Conservation (phyloP, 2,888 invertebrate genomes). For the Heteropelma amictum region DNA sequence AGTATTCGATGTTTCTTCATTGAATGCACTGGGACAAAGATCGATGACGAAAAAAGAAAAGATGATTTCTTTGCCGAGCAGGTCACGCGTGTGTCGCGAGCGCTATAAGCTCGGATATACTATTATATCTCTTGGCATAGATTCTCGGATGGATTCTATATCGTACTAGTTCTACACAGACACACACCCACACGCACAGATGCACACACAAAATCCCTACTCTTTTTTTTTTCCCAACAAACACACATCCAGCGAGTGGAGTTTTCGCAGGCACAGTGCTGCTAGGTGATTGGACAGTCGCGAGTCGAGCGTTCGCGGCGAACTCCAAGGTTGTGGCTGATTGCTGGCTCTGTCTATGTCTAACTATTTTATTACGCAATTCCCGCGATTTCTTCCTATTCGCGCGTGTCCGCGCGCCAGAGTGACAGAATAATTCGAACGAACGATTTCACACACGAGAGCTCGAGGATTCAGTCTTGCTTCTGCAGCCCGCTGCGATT, state of each 20-base stretch:
- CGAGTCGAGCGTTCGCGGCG: conserved; percentile 24
- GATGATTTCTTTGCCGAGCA: no score
- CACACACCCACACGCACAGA: background rate
- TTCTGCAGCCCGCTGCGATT: background rate
- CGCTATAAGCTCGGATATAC: no score
- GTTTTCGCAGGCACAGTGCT: background rate
- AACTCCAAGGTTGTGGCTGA: conserved; percentile 33
- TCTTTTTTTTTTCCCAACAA: background rate
- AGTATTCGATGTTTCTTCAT: no score
- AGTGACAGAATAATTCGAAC: conserved; percentile 8
- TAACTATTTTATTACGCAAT: conserved; percentile 17
- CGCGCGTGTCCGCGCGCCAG: background rate
- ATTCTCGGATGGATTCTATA: background rate
- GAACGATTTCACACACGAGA: conserved; percentile 26
- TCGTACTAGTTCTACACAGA: background rate
- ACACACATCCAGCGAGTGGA: background rate
- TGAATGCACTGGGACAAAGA: no score
- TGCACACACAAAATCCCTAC: background rate
- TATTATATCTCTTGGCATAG: background rate
- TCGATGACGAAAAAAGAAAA: no score
- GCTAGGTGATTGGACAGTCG: conserved; percentile 22
- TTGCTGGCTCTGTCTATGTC: conserved; percentile 12
- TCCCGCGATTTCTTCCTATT: conserved; percentile 17
- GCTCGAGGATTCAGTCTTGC: conserved; percentile 26
- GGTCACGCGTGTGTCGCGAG: no score